phyloP scores from a whole-genome alignment of 2,113 vertebrate genomes.

The Lophius piscatorius region DNA sequence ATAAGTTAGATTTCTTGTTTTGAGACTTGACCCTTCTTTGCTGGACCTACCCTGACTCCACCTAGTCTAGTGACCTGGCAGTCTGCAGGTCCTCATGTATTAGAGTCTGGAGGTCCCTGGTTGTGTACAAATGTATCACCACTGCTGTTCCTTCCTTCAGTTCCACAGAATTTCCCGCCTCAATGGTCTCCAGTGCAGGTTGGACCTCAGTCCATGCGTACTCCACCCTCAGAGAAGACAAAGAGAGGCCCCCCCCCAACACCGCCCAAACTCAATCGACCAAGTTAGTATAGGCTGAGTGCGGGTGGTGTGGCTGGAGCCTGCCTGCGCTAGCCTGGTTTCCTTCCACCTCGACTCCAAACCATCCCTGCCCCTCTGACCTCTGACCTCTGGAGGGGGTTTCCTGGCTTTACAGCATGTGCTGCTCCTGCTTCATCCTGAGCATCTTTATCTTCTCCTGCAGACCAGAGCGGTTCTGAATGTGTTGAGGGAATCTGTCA shows the following conservation, averaged over 20 bases:
- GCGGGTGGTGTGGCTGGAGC: slow-evolving; percentile 45
- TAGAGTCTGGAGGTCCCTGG: slow-evolving; percentile 4
- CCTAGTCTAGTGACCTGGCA: neutral
- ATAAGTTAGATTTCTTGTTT: too few relatives aligned
- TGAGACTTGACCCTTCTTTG: too few relatives aligned
- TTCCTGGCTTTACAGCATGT: slow-evolving; percentile 74
- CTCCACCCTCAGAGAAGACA: slow-evolving; percentile 81
- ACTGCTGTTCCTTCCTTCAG: slow-evolving; percentile 73
- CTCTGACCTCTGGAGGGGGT: slow-evolving; percentile 5
- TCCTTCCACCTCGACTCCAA: slow-evolving; percentile 32
- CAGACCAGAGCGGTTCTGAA: slow-evolving; percentile 30
- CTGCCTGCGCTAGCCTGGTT: slow-evolving; percentile 67
- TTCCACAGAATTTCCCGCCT: slow-evolving; percentile 65
- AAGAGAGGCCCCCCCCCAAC: slow-evolving; percentile 83
- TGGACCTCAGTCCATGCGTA: slow-evolving; percentile 78
- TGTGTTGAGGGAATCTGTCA: too few relatives aligned
- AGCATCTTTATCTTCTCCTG: slow-evolving; percentile 43
- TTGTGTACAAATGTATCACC: slow-evolving; percentile 53
- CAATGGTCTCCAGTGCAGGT: slow-evolving; percentile 73
- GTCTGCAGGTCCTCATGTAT: neutral
- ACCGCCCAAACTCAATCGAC: slow-evolving; percentile 85
- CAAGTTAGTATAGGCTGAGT: slow-evolving; percentile 83
- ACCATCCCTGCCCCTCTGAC: slow-evolving; percentile 16
- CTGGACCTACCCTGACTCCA: neutral
- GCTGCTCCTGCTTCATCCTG: slow-evolving; percentile 58